These are phyloP conservation scores for Drosophila albomicans DNA, from an alignment of 1,140 invertebrate genomes.

Conservation along the genomic window DNA sequence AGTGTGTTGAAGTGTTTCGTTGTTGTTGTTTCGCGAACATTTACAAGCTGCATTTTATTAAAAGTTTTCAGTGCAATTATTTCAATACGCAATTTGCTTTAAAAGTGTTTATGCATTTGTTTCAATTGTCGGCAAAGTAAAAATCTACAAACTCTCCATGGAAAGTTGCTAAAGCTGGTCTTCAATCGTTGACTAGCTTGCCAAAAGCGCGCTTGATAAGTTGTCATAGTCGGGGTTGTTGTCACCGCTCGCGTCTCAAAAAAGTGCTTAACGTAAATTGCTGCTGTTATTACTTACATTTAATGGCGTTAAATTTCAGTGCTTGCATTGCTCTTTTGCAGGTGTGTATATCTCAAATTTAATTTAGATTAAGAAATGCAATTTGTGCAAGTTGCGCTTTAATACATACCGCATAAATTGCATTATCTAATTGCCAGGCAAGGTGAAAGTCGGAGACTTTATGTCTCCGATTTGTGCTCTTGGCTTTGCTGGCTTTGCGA, in stretches of 20 bases:
- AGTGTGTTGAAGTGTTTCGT: too few relatives aligned
- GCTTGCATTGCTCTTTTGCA: background rate
- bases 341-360: background rate
- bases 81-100: too few relatives aligned
- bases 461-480: background rate
- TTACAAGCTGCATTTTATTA: too few relatives aligned
- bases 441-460: background rate
- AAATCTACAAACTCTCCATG: background rate
- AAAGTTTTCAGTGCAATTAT: too few relatives aligned
- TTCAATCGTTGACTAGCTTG: too few relatives aligned
- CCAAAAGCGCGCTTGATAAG: too few relatives aligned
- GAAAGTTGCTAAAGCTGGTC: too few relatives aligned
- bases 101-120: background rate
- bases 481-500: background rate
- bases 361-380: background rate
- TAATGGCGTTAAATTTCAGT: background rate
- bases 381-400: background rate
- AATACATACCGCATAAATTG: background rate
- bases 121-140: background rate
- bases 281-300: too few relatives aligned
- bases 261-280: too few relatives aligned
- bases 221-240: too few relatives aligned
- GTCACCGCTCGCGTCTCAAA: too few relatives aligned
- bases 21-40: too few relatives aligned
- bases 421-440: constrained; percentile 1